These are phyloP conservation scores for Ormyrus pomaceus DNA, from an alignment of 2,888 invertebrate genomes.

Conservation along the genomic window DNA sequence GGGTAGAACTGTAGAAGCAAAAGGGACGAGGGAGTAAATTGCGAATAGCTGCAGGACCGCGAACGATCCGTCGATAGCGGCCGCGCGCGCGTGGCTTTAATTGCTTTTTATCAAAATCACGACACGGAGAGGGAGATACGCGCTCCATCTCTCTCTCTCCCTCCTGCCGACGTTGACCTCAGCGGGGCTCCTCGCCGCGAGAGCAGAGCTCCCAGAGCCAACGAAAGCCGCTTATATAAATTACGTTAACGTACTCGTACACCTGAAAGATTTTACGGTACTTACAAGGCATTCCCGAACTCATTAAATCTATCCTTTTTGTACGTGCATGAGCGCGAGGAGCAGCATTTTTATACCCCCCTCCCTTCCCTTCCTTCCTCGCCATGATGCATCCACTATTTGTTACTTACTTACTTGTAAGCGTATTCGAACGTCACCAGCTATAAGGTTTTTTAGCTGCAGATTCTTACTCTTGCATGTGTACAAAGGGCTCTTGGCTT, in stretches of 20 bases:
- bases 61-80: slow-evolving; percentile 53
- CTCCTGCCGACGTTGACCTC: slow-evolving; percentile 28
- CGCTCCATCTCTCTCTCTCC: background rate
- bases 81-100: slow-evolving; percentile 61
- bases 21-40: slow-evolving; percentile 33
- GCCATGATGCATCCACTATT: slow-evolving; percentile 30
- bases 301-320: slow-evolving; percentile 44
- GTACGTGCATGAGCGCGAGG: background rate
- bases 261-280: slow-evolving; percentile 48
- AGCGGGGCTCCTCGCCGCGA: background rate
- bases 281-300: slow-evolving; percentile 44
- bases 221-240: slow-evolving; percentile 39
- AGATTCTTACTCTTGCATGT: too few species aligned
- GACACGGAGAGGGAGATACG: slow-evolving; percentile 42
- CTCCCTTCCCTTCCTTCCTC: background rate
- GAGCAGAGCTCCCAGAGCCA: slow-evolving; percentile 15
- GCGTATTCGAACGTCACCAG: slow-evolving; percentile 15
- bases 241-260: slow-evolving; percentile 42
- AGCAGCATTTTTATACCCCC: background rate
- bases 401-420: slow-evolving; percentile 26
- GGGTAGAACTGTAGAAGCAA: background rate
- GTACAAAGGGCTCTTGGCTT: too few species aligned
- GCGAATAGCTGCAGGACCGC: slow-evolving; percentile 36
- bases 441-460: slow-evolving; percentile 28
- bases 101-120: slow-evolving; percentile 64